Evolutionary conservation across 2,888 invertebrate species (phyloP).

Genomic region (Coenonympha glycerion): DNA sequence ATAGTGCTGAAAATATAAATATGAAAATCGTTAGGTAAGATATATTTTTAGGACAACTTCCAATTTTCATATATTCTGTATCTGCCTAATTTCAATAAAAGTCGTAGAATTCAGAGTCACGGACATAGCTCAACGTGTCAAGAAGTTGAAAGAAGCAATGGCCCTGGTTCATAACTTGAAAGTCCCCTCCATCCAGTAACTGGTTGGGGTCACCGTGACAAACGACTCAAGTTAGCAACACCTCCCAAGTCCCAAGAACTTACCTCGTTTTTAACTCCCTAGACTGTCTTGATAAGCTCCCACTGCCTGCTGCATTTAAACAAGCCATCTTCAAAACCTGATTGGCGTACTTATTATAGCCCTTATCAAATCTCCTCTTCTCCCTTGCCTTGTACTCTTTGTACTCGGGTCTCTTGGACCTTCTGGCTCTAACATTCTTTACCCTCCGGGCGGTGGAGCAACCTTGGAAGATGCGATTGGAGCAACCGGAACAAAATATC

Average conservation of each 20-base stretch:
- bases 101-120: too few relatives aligned
- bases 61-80: too few relatives aligned
- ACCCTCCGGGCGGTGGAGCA: constrained; percentile 44
- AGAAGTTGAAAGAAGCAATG: too few relatives aligned
- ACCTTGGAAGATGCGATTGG: constrained; percentile 55
- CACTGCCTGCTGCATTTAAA: constrained; percentile 7
- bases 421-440: constrained; percentile 36
- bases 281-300: constrained; percentile 12
- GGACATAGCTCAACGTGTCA: too few relatives aligned
- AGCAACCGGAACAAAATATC: constrained; percentile 56
- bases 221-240: too few relatives aligned
- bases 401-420: constrained; percentile 15
- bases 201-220: too few relatives aligned
- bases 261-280: constrained; percentile 18
- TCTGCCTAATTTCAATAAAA: too few relatives aligned
- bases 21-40: not conserved
- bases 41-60: too few relatives aligned
- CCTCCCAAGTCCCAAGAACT: too few relatives aligned
- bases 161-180: too few relatives aligned
- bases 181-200: too few relatives aligned
- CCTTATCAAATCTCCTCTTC: not conserved
- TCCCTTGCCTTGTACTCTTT: not conserved
- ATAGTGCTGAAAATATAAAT: constrained; percentile 23
- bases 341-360: constrained; percentile 2
- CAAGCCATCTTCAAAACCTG: constrained; percentile 22